Evolutionary conservation across 2,113 vertebrate species (phyloP).

Genomic region (Podiceps cristatus): DNA sequence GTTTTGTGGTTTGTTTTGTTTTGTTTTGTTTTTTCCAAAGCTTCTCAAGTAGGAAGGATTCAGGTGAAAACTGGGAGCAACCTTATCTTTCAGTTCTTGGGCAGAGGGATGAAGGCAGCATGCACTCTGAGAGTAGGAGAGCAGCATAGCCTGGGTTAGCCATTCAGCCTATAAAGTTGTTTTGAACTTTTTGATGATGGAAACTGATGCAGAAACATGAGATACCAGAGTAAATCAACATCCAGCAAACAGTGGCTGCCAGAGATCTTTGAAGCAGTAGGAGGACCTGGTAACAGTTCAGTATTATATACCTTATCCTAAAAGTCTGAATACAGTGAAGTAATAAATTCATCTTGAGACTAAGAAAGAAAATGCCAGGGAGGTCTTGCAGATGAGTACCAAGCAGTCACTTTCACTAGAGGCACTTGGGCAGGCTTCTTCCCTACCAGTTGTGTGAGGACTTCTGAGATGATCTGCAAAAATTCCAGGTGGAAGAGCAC

Average conservation of each 20-base stretch:
- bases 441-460: not conserved
- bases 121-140: not conserved
- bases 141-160: not conserved
- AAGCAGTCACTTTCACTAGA: not conserved
- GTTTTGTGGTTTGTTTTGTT: not conserved
- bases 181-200: not conserved
- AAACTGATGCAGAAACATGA: not conserved
- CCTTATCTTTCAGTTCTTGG: not conserved
- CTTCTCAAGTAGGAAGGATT: not conserved
- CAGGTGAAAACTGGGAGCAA: not conserved
- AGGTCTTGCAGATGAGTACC: not conserved
- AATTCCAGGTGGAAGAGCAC: not conserved
- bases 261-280: not conserved
- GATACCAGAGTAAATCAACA: not conserved
- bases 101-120: not conserved
- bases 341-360: not conserved
- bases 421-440: not conserved
- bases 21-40: not conserved
- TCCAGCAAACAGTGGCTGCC: not conserved
- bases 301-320: not conserved
- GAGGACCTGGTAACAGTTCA: not conserved
- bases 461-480: not conserved
- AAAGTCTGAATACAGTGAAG: not conserved
- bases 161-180: not conserved
- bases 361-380: not conserved